These are phyloP conservation scores for Halisarca cf. caerulea DNA, from an alignment of 37 sponge, comb jelly and placozoan species.

Conservation along the genomic window DNA sequence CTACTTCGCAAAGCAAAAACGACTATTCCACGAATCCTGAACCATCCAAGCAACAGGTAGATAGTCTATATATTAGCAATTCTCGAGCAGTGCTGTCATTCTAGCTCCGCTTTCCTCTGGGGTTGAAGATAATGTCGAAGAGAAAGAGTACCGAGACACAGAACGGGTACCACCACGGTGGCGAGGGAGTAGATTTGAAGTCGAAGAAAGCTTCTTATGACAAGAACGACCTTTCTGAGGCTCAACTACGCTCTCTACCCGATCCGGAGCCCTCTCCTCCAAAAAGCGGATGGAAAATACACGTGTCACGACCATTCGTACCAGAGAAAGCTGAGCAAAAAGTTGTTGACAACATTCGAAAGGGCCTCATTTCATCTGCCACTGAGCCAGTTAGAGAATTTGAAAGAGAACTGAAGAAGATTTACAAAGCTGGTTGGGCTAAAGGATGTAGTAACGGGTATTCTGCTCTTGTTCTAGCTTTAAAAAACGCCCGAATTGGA, in stretches of 20 bases:
- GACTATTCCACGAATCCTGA: too few relatives aligned
- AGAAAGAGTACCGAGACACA: too few relatives aligned
- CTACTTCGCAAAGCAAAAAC: too few relatives aligned
- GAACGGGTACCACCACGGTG: too few relatives aligned
- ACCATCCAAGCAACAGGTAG: too few relatives aligned
- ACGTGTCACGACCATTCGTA: slow-evolving; percentile 51
- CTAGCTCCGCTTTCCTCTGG: too few relatives aligned
- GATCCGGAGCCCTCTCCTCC: slow-evolving; percentile 50
- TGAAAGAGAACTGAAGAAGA: slow-evolving; percentile 26
- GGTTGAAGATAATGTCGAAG: too few relatives aligned
- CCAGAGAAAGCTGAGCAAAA: slow-evolving; percentile 37
- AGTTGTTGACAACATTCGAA: slow-evolving; percentile 40
- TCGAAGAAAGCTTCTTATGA: too few relatives aligned
- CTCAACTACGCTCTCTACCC: slow-evolving; percentile 8
- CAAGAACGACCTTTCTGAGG: background rate
- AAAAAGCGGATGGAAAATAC: slow-evolving; percentile 9
- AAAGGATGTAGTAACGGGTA: slow-evolving; percentile 67
- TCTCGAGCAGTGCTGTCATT: too few relatives aligned
- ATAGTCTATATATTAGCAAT: too few relatives aligned
- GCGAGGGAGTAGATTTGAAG: too few relatives aligned
- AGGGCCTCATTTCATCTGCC: slow-evolving; percentile 54
- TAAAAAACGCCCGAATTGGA: slow-evolving; percentile 36
- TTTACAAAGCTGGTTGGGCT: slow-evolving; percentile 30
- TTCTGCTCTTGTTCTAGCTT: slow-evolving; percentile 46
- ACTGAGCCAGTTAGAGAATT: slow-evolving; percentile 43